Evolutionary conservation across 2,797 vertebrate species (phyloP), one percentile per base, ranked within the genome.

Genomic region (Phrynocephalus guinanensis): DNA sequence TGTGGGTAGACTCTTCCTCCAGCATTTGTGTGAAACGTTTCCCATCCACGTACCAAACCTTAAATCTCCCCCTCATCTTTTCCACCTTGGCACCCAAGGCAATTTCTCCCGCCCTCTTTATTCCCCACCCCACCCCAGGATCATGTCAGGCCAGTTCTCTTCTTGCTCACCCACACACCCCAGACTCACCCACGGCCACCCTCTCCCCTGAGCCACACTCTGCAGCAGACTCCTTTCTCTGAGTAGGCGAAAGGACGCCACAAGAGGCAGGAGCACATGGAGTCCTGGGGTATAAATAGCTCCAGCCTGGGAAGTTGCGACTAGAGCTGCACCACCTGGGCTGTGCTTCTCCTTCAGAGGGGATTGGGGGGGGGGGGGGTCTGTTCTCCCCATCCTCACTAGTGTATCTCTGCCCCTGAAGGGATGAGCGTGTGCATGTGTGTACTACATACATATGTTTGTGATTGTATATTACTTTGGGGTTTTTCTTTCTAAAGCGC

Each of bases 261-360:
- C 50, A n/a, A 38, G 67, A 30, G 78, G 66, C 79, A 82, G 78
- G 60, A 78, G 87, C 84, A 71, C 78, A 70, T 20, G 30, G 60
- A 30, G 83, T 85, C 83, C 83, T 77, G 4, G 63, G 83, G 83
- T 82, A 89, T 89, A 89, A 89, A 89, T 89, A 89, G 79, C 71
- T 76, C 33, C 60, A 44, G 71, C 63, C n/a, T n/a, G n/a, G n/a
- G n/a, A n/a, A 52, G 33, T 83, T 38, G 79, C 50, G 85, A 85
- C 87, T 85, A 85, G 82, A 44, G 78, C 79, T 44, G 22, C 60
- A 48, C 63, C 87, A 89, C 87, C 83, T 82, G 71, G 68, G 83
- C 68, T 60, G 63, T 70, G 63, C 63, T 9, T 87, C 7, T 38
- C 20, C 82, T 50, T 5, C 24, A 30, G 18, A 38, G 71, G 83